Evolutionary conservation across 1,140 invertebrate genomes (phyloP).

Genomic region (Drosophila kepulauana): DNA sequence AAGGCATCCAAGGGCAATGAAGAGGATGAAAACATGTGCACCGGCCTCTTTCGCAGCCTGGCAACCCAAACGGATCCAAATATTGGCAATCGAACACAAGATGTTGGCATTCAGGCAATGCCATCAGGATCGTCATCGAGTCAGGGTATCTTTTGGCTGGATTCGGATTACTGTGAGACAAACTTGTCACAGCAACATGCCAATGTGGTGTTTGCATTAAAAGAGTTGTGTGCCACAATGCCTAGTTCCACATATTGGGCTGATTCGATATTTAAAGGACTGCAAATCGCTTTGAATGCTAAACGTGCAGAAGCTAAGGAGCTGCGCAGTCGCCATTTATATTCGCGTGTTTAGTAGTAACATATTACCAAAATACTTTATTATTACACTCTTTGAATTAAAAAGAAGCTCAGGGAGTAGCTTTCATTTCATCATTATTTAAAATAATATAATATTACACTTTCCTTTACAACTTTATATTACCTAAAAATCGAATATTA

Average conservation of each 20-base stretch:
- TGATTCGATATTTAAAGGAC: background rate
- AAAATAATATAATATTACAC: no score
- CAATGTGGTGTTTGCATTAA: background rate
- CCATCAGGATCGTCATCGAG: background rate
- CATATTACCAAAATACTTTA: no score
- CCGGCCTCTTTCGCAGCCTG: background rate
- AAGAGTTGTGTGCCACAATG: background rate
- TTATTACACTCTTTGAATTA: no score
- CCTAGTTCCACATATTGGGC: background rate
- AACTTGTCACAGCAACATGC: background rate
- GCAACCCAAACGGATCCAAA: background rate
- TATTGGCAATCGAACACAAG: background rate
- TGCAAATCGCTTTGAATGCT: background rate
- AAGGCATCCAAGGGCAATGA: background rate
- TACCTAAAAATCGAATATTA: no score
- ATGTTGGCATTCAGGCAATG: background rate
- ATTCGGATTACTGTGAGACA: background rate
- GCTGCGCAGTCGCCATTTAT: background rate
- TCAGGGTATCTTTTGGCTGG: background rate
- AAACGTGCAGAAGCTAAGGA: background rate
- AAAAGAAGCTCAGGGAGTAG: no score
- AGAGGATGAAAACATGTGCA: background rate
- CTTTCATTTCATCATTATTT: no score
- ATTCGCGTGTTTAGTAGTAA: background rate
- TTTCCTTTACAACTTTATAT: no score